Evolutionary conservation across 2,113 vertebrate genomes (phyloP).

Genomic region (Oncorhynchus kisutch): DNA sequence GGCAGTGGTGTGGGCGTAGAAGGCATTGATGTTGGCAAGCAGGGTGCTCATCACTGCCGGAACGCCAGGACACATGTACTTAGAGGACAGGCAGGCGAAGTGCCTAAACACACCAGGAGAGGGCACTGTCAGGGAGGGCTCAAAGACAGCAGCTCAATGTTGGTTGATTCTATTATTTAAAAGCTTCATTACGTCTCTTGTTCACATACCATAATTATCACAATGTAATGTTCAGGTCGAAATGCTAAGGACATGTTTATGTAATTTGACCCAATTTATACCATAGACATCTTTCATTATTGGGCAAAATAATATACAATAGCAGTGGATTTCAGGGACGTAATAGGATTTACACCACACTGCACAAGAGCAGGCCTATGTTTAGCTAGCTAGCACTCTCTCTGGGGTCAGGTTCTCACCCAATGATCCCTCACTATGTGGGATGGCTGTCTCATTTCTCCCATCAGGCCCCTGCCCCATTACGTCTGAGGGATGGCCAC

Average conservation of each 20-base stretch:
- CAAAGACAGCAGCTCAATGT: background rate
- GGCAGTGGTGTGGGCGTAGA: slow-evolving; percentile 96
- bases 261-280: no score
- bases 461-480: slow-evolving; percentile 22
- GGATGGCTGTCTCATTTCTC: slow-evolving; percentile 17
- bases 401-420: slow-evolving; percentile 2
- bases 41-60: slow-evolving; percentile 99
- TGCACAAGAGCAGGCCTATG: background rate
- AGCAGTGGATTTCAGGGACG: no score
- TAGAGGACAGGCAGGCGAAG: slow-evolving; percentile 97
- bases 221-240: no score
- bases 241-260: no score
- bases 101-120: slow-evolving; percentile 74
- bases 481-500: slow-evolving; percentile 39
- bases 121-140: background rate
- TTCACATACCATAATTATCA: no score
- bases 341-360: no score
- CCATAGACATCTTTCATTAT: no score
- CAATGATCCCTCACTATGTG: slow-evolving; percentile 22
- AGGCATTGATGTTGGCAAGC: slow-evolving; percentile 98
- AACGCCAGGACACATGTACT: slow-evolving; percentile 98
- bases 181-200: no score
- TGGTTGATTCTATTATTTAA: no score
- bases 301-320: no score
- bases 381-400: slow-evolving; percentile 1